A percentile compares a stretch with the other conserved stretches of the same genome.
Evolutionary conservation across 2,888 invertebrate genomes (phyloP).

Genomic region (Drosophila niveifrons): DNA sequence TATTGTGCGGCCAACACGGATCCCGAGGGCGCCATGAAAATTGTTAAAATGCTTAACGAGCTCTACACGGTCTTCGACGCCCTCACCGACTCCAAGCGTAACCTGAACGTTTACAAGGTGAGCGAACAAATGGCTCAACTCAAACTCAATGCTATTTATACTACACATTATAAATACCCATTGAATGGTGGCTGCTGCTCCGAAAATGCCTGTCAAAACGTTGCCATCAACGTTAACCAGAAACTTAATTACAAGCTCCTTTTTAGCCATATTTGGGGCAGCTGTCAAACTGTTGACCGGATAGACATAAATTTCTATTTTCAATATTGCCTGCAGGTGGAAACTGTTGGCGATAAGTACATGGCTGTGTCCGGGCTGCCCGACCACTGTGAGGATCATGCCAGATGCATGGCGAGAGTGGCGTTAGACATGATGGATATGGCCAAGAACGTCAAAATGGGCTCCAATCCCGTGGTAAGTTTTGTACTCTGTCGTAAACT

Average conservation of each 20-base stretch:
- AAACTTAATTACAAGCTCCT: slow-evolving; percentile 62
- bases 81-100: slow-evolving; percentile 95
- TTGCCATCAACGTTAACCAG: slow-evolving; percentile 24
- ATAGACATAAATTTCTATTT: slow-evolving; percentile 5
- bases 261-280: slow-evolving; percentile 46
- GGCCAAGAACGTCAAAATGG: slow-evolving; percentile 93
- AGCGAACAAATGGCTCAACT: slow-evolving; percentile 19
- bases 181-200: slow-evolving; percentile 3
- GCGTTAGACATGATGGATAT: slow-evolving; percentile 98
- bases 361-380: slow-evolving; percentile 99
- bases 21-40: slow-evolving; percentile 97
- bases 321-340: slow-evolving; percentile 89
- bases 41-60: slow-evolving; percentile 96
- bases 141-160: slow-evolving; percentile 1
- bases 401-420: slow-evolving; percentile 94
- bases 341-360: slow-evolving; percentile 98
- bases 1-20: slow-evolving; percentile 96
- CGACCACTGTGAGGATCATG: slow-evolving; percentile 95
- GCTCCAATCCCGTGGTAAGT: slow-evolving; percentile 94
- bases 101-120: slow-evolving; percentile 98
- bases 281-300: slow-evolving; percentile 47
- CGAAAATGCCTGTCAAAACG: slow-evolving; percentile 41
- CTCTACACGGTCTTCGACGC: slow-evolving; percentile 97
- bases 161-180: slow-evolving; percentile 15
- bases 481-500: not conserved